Base-by-base conservation (phyloP, 1,140 invertebrate genomes). In the Calosoma granatense region DNA sequence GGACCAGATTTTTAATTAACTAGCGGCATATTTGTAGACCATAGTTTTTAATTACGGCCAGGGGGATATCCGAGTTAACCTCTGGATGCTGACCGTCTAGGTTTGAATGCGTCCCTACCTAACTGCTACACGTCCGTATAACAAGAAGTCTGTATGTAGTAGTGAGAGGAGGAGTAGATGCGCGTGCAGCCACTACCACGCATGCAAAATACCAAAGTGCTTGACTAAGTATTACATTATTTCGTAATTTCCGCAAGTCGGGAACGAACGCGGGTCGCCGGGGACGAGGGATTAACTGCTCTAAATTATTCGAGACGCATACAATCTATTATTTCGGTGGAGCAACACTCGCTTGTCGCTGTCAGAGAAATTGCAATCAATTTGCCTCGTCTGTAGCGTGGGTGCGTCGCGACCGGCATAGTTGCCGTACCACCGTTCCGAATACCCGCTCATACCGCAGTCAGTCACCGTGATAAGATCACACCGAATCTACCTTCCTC, bases 301-400 rank as follows among this genome's bases (percentile, higher is more conserved):
- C 54, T 59, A 57, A 61, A 61, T 61, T 61, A 61, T 61, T 61
- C 58, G 51, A 51, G 56, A 57, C 60, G 53, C 58, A 58, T 53
- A 56, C 58, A 57, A 61, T 59, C 59, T 61, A 61, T 61, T 61
- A 61, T 61, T 61, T 61, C 53, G 23, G 52, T 60, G 47, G 55
- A 55, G 58, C 55, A 60, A 57, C 41, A 47, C 41, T 57, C 59
- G 53, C 36, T 52, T 56, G 39, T 61, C 56, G 61, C 56, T 62
- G 63, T 64, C 59, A 56, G 59, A 60, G 52, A 58, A 62, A 64
- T 62, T 64, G 61, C 61, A 64, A 64, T 64, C 63, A 64, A 64
- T 64, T 64, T 64, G 61, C 59, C 55, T 59, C 53, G 57, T 60
- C 59, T 56, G 36, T 54, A 20, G 30, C 26, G 36, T 57, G 56